Evolutionary conservation across 2,797 vertebrate genomes (phyloP).

Genomic region (Eupleurogrammus muticus): DNA sequence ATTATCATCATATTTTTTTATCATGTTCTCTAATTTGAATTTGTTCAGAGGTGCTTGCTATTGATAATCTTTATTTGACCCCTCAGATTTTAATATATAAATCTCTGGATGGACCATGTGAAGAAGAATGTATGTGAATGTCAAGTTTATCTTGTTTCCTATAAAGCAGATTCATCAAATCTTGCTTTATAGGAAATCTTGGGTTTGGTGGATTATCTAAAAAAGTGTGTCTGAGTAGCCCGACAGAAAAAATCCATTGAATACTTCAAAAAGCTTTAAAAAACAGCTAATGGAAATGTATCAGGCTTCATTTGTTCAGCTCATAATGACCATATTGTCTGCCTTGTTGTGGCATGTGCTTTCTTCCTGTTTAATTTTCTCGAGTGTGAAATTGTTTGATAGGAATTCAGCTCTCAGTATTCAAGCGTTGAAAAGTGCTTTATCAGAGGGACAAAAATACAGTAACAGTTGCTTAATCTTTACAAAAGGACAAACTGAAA

Average conservation of each 20-base stretch:
- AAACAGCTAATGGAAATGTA: slow-evolving; percentile 16
- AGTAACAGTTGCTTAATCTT: neutral
- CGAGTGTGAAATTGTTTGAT: too few relatives aligned
- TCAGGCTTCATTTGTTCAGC: slow-evolving; percentile 7
- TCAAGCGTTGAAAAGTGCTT: neutral
- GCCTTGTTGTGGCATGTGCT: neutral
- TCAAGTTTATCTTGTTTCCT: slow-evolving; percentile 43
- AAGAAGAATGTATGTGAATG: slow-evolving; percentile 56
- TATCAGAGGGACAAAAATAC: neutral
- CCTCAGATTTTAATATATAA: slow-evolving; percentile 60
- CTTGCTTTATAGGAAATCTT: slow-evolving; percentile 46
- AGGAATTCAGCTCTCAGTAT: neutral
- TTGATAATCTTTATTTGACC: slow-evolving; percentile 58
- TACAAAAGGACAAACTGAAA: neutral
- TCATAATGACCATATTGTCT: neutral
- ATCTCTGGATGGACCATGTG: slow-evolving; percentile 65
- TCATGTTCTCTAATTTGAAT: slow-evolving; percentile 57
- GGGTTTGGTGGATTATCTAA: slow-evolving; percentile 34
- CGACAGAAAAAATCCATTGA: slow-evolving; percentile 40
- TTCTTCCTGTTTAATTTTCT: too few relatives aligned
- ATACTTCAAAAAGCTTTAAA: slow-evolving; percentile 26
- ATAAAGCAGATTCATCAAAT: slow-evolving; percentile 54
- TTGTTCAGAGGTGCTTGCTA: slow-evolving; percentile 47
- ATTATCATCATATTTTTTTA: slow-evolving; percentile 41
- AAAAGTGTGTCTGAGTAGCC: slow-evolving; percentile 23